Evolutionary conservation across 2,113 vertebrate species (phyloP).

Genomic region (Nesospiza acunhae): DNA sequence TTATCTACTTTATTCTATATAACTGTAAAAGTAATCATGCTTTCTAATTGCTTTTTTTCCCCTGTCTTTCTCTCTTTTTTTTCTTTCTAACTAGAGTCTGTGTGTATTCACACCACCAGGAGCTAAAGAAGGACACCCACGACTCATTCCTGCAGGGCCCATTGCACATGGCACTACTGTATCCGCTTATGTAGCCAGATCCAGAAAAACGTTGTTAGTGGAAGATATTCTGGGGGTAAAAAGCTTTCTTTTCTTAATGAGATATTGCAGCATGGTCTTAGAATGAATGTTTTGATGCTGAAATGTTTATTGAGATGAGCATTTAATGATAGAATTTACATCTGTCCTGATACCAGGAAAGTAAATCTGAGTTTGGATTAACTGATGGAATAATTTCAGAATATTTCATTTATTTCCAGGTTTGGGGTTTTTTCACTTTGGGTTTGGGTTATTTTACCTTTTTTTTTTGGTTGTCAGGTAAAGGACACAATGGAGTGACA

Average conservation of each 20-base stretch:
- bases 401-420: neutral
- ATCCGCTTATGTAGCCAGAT: slow-evolving; percentile 96
- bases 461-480: neutral
- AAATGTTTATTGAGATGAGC: neutral
- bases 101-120: slow-evolving; percentile 93
- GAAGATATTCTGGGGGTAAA: slow-evolving; percentile 94
- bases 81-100: slow-evolving; percentile 83
- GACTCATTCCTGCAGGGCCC: slow-evolving; percentile 88
- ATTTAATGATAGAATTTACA: neutral
- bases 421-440: neutral
- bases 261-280: neutral
- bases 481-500: neutral
- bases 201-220: slow-evolving; percentile 90
- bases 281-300: neutral
- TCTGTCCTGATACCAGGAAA: neutral
- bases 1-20: neutral
- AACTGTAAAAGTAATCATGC: neutral
- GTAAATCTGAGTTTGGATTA: neutral
- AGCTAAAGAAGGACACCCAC: slow-evolving; percentile 87
- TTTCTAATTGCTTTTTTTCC: slow-evolving; percentile 16
- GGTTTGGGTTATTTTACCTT: neutral
- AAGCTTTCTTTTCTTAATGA: neutral
- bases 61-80: neutral
- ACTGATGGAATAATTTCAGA: neutral
- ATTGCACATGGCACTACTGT: slow-evolving; percentile 91